A percentile compares a stretch with the other conserved stretches of the same genome.
Conservation (phyloP, 2,888 invertebrate species). For the Eupithecia subfuscata region DNA sequence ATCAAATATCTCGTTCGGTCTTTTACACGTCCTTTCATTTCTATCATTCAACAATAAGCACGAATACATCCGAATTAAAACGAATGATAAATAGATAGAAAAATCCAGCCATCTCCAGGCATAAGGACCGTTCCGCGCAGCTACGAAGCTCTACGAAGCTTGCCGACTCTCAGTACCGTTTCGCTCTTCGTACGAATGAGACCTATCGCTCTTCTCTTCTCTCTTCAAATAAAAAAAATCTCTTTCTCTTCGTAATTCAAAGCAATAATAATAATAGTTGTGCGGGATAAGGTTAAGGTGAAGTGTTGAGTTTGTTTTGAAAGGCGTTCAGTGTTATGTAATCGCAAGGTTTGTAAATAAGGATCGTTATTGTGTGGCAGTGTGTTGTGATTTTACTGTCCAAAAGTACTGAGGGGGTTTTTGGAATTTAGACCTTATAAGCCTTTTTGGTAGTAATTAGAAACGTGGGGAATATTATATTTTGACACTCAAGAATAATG, state of each 20-base stretch:
- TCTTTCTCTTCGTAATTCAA: slow-evolving; percentile 48
- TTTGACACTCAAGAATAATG: not conserved
- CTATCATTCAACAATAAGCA: not conserved
- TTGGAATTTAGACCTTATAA: slow-evolving; percentile 24
- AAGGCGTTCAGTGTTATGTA: slow-evolving; percentile 41
- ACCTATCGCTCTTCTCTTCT: slow-evolving; percentile 48
- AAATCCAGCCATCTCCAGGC: not conserved
- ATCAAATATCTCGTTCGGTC: not conserved
- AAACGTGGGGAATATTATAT: slow-evolving; percentile 12
- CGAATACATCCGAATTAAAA: not conserved
- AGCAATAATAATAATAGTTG: slow-evolving; percentile 37
- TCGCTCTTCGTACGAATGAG: slow-evolving; percentile 31
- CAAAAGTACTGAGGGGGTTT: slow-evolving; percentile 28
- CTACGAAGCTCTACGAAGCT: not conserved
- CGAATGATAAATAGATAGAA: not conserved
- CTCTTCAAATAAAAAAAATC: slow-evolving; percentile 47
- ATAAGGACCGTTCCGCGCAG: not conserved
- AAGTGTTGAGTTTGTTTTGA: slow-evolving; percentile 24
- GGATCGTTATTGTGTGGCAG: slow-evolving; percentile 25
- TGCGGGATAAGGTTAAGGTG: slow-evolving; percentile 29
- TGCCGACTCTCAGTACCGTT: slow-evolving; percentile 24
- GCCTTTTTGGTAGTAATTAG: not conserved
- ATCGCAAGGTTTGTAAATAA: slow-evolving; percentile 44
- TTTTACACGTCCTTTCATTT: not conserved
- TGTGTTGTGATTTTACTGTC: slow-evolving; percentile 32